Percentiles rank a stretch among this genome's conserved stretches.
These are phyloP conservation scores for Scaptomyza parva DNA, from an alignment of 2,888 invertebrate species.

Conservation along the genomic window DNA sequence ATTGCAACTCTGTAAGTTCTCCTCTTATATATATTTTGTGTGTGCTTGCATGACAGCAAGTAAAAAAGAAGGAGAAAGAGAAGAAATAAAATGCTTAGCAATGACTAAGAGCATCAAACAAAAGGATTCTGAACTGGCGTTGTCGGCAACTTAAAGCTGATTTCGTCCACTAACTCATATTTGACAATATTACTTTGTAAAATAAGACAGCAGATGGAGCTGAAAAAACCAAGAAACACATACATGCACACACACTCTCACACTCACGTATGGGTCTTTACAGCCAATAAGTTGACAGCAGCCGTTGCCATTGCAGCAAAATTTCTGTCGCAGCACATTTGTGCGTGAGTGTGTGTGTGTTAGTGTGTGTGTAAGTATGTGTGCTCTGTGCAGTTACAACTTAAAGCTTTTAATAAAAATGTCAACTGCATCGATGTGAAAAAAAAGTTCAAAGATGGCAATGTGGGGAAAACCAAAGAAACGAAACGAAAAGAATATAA, in stretches of 20 bases:
- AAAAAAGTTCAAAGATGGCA: slow-evolving; percentile 46
- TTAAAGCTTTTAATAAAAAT: slow-evolving; percentile 81
- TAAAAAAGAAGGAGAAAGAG: slow-evolving; percentile 8
- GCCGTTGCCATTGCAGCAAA: slow-evolving; percentile 70
- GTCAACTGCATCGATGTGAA: slow-evolving; percentile 76
- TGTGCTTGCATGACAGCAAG: slow-evolving; percentile 50
- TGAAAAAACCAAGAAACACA: too few relatives aligned
- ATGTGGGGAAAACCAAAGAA: slow-evolving; percentile 19
- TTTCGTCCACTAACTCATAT: slow-evolving; percentile 63
- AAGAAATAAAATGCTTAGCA: slow-evolving; percentile 45
- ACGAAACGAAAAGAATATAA: too few relatives aligned
- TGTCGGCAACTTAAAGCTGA: slow-evolving; percentile 68
- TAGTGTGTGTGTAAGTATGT: slow-evolving; percentile 21
- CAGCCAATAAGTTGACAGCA: slow-evolving; percentile 77
- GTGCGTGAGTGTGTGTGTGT: slow-evolving; percentile 2
- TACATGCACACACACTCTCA: slow-evolving; percentile 11
- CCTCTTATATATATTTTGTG: neutral
- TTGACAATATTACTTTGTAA: slow-evolving; percentile 79
- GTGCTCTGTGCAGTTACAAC: slow-evolving; percentile 57
- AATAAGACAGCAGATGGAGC: slow-evolving; percentile 58
- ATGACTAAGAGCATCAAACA: slow-evolving; percentile 70
- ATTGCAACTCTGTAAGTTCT: slow-evolving; percentile 45
- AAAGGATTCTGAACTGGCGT: slow-evolving; percentile 54
- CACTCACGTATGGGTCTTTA: slow-evolving; percentile 13
- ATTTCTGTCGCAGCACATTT: slow-evolving; percentile 60